Conservation (phyloP, 2,888 invertebrate species). For the Pelosia muscerda region DNA sequence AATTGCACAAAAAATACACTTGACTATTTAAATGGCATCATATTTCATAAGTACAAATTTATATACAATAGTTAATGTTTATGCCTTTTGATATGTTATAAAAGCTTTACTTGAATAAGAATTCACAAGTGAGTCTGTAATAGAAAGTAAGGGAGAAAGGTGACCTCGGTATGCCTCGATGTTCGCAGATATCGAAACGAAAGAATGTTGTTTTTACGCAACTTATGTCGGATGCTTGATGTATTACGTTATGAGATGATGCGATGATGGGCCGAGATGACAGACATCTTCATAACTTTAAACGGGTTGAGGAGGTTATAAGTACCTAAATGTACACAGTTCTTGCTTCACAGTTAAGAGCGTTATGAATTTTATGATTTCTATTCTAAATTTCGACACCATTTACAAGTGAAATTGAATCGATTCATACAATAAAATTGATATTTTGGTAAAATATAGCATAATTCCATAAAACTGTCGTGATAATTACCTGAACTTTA, state of each 20-base stretch:
- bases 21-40: neutral
- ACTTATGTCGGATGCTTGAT: constrained; percentile 47
- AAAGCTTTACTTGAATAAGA: constrained; percentile 12
- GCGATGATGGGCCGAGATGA: constrained; percentile 17
- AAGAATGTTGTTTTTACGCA: constrained; percentile 64
- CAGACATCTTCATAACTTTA: constrained; percentile 19
- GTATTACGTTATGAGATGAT: constrained; percentile 18
- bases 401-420: neutral
- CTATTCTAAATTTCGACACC: neutral
- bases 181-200: constrained; percentile 62
- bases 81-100: neutral
- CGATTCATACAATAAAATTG: neutral
- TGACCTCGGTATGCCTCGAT: constrained; percentile 49
- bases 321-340: constrained; percentile 2
- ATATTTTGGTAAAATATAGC: neutral
- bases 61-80: neutral
- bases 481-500: too few relatives aligned
- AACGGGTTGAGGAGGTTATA: constrained; percentile 24
- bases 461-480: too few relatives aligned
- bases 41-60: neutral
- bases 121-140: constrained; percentile 39
- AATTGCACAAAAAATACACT: neutral
- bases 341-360: neutral
- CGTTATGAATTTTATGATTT: neutral
- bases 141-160: constrained; percentile 78